Conservation (phyloP, 2,888 invertebrate genomes). For the Phortica magna region DNA sequence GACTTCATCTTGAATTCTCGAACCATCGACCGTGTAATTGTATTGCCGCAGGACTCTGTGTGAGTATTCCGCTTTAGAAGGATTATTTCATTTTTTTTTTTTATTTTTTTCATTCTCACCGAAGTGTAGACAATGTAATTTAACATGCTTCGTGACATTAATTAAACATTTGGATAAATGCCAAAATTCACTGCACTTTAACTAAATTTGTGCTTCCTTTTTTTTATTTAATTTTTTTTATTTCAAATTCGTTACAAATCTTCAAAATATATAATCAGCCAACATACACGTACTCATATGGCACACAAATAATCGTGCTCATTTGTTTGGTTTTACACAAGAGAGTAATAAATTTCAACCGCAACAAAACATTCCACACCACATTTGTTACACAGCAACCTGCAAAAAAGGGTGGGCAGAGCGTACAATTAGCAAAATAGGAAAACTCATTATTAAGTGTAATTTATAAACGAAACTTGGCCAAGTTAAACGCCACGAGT, state of each 20-base stretch:
- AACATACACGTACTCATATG: neutral
- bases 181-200: conserved; percentile 7
- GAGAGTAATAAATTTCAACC: neutral
- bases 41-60: neutral
- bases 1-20: neutral
- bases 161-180: neutral
- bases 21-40: neutral
- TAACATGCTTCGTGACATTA: neutral
- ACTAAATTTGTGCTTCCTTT: neutral
- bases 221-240: neutral
- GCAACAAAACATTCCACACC: neutral
- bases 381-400: neutral
- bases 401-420: neutral
- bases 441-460: conserved; percentile 23
- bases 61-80: neutral
- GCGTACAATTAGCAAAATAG: neutral
- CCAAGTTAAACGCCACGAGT: neutral
- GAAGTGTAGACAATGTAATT: neutral
- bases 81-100: neutral
- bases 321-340: neutral
- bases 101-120: neutral
- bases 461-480: conserved; percentile 17
- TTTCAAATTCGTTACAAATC: neutral
- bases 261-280: neutral
- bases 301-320: conserved; percentile 1